A percentile compares a stretch with the other conserved stretches of the same genome.
These are phyloP conservation scores for Catocala sponsa DNA, from an alignment of 2,888 invertebrate species.

Conservation along the genomic window DNA sequence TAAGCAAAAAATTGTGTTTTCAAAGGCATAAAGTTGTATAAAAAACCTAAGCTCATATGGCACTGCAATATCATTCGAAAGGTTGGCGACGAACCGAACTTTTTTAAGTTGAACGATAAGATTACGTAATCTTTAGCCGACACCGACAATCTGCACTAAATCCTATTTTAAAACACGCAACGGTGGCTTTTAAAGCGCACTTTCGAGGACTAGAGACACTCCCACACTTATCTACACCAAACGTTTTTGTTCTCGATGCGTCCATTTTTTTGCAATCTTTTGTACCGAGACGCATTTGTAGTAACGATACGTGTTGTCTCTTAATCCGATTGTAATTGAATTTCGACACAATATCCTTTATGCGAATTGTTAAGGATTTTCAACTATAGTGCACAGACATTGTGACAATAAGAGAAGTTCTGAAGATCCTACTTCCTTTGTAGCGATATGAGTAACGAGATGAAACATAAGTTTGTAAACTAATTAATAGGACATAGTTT, in stretches of 20 bases:
- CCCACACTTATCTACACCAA: slow-evolving; percentile 77
- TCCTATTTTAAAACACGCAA: slow-evolving; percentile 84
- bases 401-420: neutral
- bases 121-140: slow-evolving; percentile 68
- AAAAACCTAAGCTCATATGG: slow-evolving; percentile 64
- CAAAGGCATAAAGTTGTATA: slow-evolving; percentile 49
- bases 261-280: slow-evolving; percentile 67
- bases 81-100: slow-evolving; percentile 66
- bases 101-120: slow-evolving; percentile 75
- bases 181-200: slow-evolving; percentile 79
- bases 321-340: slow-evolving; percentile 78
- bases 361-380: slow-evolving; percentile 43
- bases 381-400: slow-evolving; percentile 11
- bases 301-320: slow-evolving; percentile 68
- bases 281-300: slow-evolving; percentile 65
- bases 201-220: slow-evolving; percentile 70
- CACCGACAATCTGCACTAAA: slow-evolving; percentile 77
- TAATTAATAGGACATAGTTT: slow-evolving; percentile 28
- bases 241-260: slow-evolving; percentile 68
- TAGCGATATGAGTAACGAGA: neutral
- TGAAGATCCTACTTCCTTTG: neutral
- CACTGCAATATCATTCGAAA: slow-evolving; percentile 75
- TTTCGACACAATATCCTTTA: slow-evolving; percentile 56
- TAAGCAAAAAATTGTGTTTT: slow-evolving; percentile 46
- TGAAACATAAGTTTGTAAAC: slow-evolving; percentile 3